phyloP scores from a whole-genome alignment of 1,140 invertebrate genomes.

The Drosophila kikkawai region DNA sequence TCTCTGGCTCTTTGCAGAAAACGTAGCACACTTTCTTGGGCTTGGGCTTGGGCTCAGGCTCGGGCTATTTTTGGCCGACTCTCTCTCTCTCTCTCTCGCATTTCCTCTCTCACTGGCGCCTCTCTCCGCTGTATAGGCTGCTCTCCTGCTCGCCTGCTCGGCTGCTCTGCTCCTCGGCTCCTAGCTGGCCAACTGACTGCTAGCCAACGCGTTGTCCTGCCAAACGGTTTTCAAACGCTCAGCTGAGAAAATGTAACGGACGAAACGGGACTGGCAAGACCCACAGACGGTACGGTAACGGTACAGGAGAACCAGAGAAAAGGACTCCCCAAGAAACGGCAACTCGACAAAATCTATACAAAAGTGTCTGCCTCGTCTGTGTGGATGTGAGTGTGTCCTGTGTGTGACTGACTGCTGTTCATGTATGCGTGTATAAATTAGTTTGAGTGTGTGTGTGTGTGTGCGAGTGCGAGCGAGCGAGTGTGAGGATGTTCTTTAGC shows the following conservation, averaged over 20 bases:
- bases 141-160: neutral
- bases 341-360: constrained; percentile 61
- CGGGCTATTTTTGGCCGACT: constrained; percentile 55
- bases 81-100: constrained; percentile 15
- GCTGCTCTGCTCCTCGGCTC: constrained; percentile 31
- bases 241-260: constrained; percentile 80
- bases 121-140: constrained; percentile 26
- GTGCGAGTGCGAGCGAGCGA: constrained; percentile 15
- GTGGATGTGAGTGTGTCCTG: constrained; percentile 17
- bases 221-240: constrained; percentile 78
- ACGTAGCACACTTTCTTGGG: constrained; percentile 55
- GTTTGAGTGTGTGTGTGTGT: constrained; percentile 29
- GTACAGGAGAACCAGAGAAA: constrained; percentile 43
- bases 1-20: constrained; percentile 58
- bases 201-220: constrained; percentile 49
- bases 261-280: constrained; percentile 60
- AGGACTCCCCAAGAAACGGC: constrained; percentile 51
- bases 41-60: constrained; percentile 38
- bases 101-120: constrained; percentile 1
- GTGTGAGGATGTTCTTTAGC: constrained; percentile 34
- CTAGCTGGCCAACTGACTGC: constrained; percentile 59
- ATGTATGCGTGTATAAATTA: constrained; percentile 59
- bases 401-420: constrained; percentile 23
- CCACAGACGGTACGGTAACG: constrained; percentile 42
- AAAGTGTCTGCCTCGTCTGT: constrained; percentile 46